Evolutionary conservation across 2,113 vertebrate genomes (phyloP).

Genomic region (Xiphorhynchus elegans): DNA sequence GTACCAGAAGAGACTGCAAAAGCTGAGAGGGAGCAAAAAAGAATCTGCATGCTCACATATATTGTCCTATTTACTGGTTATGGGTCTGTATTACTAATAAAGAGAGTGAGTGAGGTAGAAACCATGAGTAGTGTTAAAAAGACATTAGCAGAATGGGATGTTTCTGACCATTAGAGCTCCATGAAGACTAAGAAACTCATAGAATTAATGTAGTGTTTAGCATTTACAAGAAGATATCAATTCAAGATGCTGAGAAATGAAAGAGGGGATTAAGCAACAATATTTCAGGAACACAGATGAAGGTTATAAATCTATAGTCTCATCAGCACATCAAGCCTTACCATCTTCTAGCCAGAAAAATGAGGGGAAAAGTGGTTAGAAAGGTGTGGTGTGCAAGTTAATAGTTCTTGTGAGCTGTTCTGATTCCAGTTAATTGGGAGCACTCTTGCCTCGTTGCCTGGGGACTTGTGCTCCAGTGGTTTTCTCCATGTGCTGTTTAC

Average conservation of each 20-base stretch:
- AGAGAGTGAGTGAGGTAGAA: neutral
- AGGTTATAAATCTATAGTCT: neutral
- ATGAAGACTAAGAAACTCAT: neutral
- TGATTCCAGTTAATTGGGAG: neutral
- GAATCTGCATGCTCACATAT: neutral
- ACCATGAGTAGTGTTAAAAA: neutral
- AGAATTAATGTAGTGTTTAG: neutral
- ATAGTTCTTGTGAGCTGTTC: neutral
- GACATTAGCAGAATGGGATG: neutral
- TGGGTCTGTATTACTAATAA: neutral
- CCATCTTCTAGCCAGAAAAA: neutral
- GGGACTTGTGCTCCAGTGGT: fast-evolving
- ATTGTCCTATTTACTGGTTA: neutral
- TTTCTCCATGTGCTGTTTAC: neutral
- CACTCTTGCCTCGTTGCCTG: neutral
- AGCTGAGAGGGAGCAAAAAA: neutral
- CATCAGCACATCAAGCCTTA: neutral
- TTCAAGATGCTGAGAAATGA: neutral
- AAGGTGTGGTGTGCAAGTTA: neutral
- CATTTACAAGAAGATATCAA: neutral
- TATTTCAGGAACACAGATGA: neutral
- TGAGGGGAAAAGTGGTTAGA: neutral
- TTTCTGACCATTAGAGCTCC: neutral
- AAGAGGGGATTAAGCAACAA: neutral
- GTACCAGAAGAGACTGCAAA: neutral